Base-by-base conservation (phyloP, 1,140 invertebrate species). In the Dreissena polymorpha region DNA sequence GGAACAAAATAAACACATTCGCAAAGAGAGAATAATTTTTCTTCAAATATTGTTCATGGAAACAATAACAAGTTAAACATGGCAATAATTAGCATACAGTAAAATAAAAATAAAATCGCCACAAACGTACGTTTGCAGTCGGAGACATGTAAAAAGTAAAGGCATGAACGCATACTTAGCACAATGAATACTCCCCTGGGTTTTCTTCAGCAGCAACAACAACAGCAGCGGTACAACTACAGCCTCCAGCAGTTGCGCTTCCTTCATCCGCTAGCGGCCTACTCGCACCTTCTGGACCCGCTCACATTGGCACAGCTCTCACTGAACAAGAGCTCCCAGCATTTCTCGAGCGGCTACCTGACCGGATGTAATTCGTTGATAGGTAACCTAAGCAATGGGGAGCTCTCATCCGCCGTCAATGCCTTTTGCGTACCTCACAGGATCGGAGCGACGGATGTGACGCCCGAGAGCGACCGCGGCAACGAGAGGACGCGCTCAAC, bases 151-250 rank as follows among this genome's bases (percentile, higher is more conserved):
- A 39, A 39, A 39, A 39, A 39, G 39, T 39, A 39, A 39, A 39
- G 39, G 39, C 39, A 39, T 39, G 39, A 39, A 39, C 2, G 39
- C 39, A 39, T 39, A 39, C 8, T 8, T 2, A 5, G 8, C 8
- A 39, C 39, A 8, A 80, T 80, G 78, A 53, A 51, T 64, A 51
- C 65, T 14, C 79, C 79, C 29, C 18, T 82, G 27, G 71, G 79
- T 0, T 82, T 73, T 27, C 53, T 82, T 7, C 79, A 82, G 57
- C 73, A 76, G 55, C 73, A 76, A n/a, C 79, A 82, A 68, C 79
- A 73, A 49, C 23, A 39, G 21, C 23, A 68, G 23, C 57, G 79
- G 29, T 74, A 65, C 65, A 72, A 72, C 23, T 82, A 74, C 39
- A 51, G 71, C 13, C 70, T 82, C 13, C 79, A 82, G 60, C 79